Evolutionary conservation across 2,797 vertebrate genomes (phyloP), one percentile per base, ranked within the genome.

Genomic region (Enteromius paludinosus): DNA sequence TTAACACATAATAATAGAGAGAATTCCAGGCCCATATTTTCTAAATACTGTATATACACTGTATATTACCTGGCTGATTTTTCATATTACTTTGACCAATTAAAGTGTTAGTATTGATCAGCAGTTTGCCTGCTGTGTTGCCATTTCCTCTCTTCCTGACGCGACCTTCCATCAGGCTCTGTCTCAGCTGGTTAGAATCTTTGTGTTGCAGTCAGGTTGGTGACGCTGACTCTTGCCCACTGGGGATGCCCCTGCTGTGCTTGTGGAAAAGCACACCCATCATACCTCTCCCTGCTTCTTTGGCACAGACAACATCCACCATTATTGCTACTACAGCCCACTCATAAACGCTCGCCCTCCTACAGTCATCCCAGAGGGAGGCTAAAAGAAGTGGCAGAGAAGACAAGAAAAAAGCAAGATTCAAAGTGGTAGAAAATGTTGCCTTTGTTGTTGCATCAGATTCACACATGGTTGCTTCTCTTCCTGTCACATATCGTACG

Each of bases 111-210:
- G 14, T 70, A 70, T 77, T 76, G 81, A 83, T 70, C 73, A 45
- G 64, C 38, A 43, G 54, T 10, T 70, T 33, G 41, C 81, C 80
- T 68, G 72, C 77, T 68, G 74, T n/a, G 64, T 74, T 79, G 75
- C 70, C 82, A 75, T 69, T 66, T 71, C 71, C 62, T 76, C 47
- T 66, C 66, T 45, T 86, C 81, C 76, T 83, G 78, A 82, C 79
- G 79, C 83, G 88, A 87, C 87, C 87, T 87, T 88, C 80, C 70
- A 71, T 65, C 84, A 86, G 59, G 79, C 79, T 73, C 47, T 85
- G 85, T 84, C 86, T 82, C 82, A 56, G 82, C 79, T 83, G 49
- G 64, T 62, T 78, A 86, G 54, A 81, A 81, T 80, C 83, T 83
- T 75, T 79, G 83, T 82, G 76, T 85, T 84, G 83, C 76, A 84